These are phyloP conservation scores for Dissostichus mawsoni DNA, from an alignment of 2,113 vertebrate species.

Conservation along the genomic window DNA sequence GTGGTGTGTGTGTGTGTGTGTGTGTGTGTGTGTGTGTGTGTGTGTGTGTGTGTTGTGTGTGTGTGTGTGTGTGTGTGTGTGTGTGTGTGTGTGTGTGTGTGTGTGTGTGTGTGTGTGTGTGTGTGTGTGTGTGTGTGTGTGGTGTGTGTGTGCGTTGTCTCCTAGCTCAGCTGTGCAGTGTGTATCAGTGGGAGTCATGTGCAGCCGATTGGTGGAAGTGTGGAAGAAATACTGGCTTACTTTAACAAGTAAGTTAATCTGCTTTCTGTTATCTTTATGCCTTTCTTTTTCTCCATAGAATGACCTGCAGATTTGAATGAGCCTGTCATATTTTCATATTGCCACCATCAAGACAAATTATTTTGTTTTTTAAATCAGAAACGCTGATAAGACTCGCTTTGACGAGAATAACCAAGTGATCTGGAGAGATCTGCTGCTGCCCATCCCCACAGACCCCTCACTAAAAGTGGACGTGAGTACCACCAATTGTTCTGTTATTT, in stretches of 20 bases:
- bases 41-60: too few relatives aligned
- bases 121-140: not conserved
- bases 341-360: too few relatives aligned
- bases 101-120: not conserved
- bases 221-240: not conserved
- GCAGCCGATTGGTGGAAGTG: constrained; percentile 20
- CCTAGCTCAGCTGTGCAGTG: constrained; percentile 65
- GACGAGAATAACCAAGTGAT: too few relatives aligned
- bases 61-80: not conserved
- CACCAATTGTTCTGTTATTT: not conserved
- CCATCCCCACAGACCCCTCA: constrained; percentile 73
- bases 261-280: not conserved
- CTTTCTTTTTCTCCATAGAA: not conserved
- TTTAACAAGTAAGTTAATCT: constrained; percentile 6
- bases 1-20: not conserved
- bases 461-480: constrained; percentile 79
- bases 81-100: not conserved
- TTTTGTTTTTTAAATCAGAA: not conserved
- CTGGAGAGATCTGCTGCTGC: constrained; percentile 71
- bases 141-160: not conserved
- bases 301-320: too few relatives aligned
- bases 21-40: not conserved
- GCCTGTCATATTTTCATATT: too few relatives aligned
- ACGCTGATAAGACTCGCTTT: too few relatives aligned
- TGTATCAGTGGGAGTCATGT: constrained; percentile 67